A percentile compares a stretch with the other conserved stretches of the same genome.
phyloP scores from a whole-genome alignment of 2,888 invertebrate species.

The Cremastinae sp. region DNA sequence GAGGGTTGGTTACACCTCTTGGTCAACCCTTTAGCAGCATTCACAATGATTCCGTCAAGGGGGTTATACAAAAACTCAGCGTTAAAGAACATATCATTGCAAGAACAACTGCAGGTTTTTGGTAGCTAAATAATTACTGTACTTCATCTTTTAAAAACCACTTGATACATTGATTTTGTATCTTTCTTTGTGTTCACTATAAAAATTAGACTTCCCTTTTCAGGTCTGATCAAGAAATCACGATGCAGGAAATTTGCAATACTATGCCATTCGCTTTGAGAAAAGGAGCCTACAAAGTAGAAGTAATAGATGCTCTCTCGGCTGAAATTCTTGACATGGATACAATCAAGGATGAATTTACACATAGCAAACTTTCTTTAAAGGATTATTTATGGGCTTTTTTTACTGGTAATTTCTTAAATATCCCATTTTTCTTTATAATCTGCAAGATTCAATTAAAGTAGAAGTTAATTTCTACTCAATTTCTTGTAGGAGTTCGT shows the following conservation, averaged over 20 bases:
- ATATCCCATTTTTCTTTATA: background rate
- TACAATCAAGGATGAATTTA: slow-evolving; percentile 91
- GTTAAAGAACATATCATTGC: slow-evolving; percentile 92
- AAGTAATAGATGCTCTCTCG: slow-evolving; percentile 88
- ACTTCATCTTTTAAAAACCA: background rate
- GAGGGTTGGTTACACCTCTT: slow-evolving; percentile 88
- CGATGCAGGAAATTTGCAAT: slow-evolving; percentile 89
- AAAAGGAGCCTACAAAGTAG: slow-evolving; percentile 84
- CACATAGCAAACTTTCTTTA: slow-evolving; percentile 88
- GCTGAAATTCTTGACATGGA: slow-evolving; percentile 90
- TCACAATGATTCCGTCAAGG: slow-evolving; percentile 87
- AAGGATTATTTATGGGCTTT: slow-evolving; percentile 92
- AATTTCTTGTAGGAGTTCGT: slow-evolving; percentile 83
- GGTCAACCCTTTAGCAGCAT: slow-evolving; percentile 88
- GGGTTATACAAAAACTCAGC: slow-evolving; percentile 90
- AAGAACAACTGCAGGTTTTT: slow-evolving; percentile 91
- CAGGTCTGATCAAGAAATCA: slow-evolving; percentile 88
- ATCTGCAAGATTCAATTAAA: background rate
- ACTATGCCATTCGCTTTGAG: slow-evolving; percentile 90
- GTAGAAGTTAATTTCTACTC: background rate
- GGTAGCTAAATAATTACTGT: slow-evolving; percentile 80
- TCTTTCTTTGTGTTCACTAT: background rate
- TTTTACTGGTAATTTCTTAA: slow-evolving; percentile 84
- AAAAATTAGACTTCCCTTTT: slow-evolving; percentile 17
- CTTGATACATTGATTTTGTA: background rate